Evolutionary conservation across 2,888 invertebrate genomes (phyloP).

Genomic region (Pyrrhosoma nymphula): DNA sequence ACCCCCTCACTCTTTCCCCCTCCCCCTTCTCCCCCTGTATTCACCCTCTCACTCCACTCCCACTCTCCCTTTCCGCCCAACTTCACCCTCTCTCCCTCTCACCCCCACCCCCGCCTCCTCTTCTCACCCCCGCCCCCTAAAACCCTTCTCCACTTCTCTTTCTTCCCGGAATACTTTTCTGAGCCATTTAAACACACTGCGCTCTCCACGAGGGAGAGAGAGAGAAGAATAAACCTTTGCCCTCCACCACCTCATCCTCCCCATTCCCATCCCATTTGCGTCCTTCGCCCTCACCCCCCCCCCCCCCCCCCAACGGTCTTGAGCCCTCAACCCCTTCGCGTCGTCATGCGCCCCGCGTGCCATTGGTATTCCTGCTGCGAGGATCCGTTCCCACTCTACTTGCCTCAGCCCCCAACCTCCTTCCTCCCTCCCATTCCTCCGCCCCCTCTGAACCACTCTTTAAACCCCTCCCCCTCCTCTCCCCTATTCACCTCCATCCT

Average conservation of each 20-base stretch:
- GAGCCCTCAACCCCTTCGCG: no score
- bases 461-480: no score
- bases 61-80: background rate
- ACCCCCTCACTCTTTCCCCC: background rate
- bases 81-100: background rate
- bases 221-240: background rate
- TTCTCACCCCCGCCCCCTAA: background rate
- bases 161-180: background rate
- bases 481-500: background rate
- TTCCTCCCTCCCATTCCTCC: background rate
- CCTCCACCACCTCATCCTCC: background rate
- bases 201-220: background rate
- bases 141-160: background rate
- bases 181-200: conserved; percentile 34
- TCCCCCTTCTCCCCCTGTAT: background rate
- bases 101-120: background rate
- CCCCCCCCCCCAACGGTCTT: no score
- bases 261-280: background rate
- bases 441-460: background rate
- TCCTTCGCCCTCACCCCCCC: background rate
- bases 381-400: background rate
- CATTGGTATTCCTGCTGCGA: conserved; percentile 27
- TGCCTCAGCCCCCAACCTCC: background rate
- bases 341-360: background rate
- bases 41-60: background rate